Base-by-base conservation (phyloP, 2,113 vertebrate genomes). In the Falco punctatus region DNA sequence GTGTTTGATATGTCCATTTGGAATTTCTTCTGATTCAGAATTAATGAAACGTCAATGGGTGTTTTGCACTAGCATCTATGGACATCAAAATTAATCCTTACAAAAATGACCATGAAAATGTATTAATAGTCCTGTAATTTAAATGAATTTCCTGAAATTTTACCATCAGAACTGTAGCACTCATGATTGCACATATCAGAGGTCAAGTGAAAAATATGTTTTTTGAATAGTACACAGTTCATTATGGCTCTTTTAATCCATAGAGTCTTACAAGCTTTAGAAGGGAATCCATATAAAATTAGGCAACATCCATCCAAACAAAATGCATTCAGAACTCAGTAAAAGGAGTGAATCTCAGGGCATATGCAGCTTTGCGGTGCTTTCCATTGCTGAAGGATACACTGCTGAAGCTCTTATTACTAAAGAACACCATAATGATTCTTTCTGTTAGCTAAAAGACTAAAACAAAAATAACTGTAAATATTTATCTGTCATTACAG, bases 401-500 rank as follows among this genome's bases (percentile, higher is more conserved):
- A 8, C 7, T 54, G 38, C 13, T 4, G 1, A 81, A 92, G 22
- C 40, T 42, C n/a, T 93, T 57, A n/a, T 55, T 54, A 13, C 18
- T 84, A 81, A 88, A 84, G 85, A 65, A 81, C 26, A 78, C 4
- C 3, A 14, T 46, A 57, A 61, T 32, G 35, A 66, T 54, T 77
- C 22, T 71, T 96, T 72, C 49, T 90, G 28, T 52, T 89, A 86
- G 17, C 32, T 55, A 55, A 51, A 96, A 72, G 10, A 27, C 51
- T 70, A 67, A 92, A 88, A 71, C 11, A 94, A 86, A 67, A 95
- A 77, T 44, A n/a, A 30, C 30, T 71, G 46, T 61, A 93, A 96
- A 86, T 90, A 88, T 92, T 93, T 90, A 33, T 49, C 35, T 83
- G 40, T 38, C 64, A 66, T 82, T 90, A 58, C n/a, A 77, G 32